These are phyloP conservation scores for Synanthedon vespiformis DNA, from an alignment of 2,888 invertebrate genomes.

Conservation along the genomic window DNA sequence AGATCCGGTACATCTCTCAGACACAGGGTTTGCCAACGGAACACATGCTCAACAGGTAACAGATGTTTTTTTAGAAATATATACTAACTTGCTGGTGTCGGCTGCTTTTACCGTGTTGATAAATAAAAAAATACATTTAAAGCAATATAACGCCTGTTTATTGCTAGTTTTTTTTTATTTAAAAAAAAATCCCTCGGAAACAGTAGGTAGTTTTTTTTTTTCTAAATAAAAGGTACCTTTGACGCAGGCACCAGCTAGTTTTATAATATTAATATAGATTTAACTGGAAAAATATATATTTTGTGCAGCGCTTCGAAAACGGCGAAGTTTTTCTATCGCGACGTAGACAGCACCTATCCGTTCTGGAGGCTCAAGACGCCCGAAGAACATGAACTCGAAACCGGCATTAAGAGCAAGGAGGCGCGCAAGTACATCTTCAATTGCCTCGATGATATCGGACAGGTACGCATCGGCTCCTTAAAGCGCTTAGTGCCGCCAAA, in stretches of 20 bases:
- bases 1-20: conserved; percentile 96
- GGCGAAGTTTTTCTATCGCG: conserved; percentile 97
- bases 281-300: neutral
- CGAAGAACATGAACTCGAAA: conserved; percentile 98
- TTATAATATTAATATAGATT: too few species aligned
- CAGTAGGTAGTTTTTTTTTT: too few species aligned
- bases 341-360: conserved; percentile 91
- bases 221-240: too few species aligned
- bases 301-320: conserved; percentile 96
- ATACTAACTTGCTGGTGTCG: neutral
- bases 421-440: conserved; percentile 99
- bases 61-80: neutral
- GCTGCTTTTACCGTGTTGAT: neutral
- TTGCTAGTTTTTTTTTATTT: too few species aligned
- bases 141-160: too few species aligned
- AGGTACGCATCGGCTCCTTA: conserved; percentile 40
- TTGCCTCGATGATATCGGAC: conserved; percentile 97
- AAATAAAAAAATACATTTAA: too few species aligned
- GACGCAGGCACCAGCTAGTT: too few species aligned
- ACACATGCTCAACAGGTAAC: conserved; percentile 95
- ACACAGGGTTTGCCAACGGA: conserved; percentile 98
- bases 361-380: conserved; percentile 93
- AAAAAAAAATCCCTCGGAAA: too few species aligned
- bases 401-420: conserved; percentile 98
- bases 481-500: too few species aligned